Evolutionary conservation across 2,888 invertebrate genomes (phyloP).

Genomic region (Ormyrus pomaceus): DNA sequence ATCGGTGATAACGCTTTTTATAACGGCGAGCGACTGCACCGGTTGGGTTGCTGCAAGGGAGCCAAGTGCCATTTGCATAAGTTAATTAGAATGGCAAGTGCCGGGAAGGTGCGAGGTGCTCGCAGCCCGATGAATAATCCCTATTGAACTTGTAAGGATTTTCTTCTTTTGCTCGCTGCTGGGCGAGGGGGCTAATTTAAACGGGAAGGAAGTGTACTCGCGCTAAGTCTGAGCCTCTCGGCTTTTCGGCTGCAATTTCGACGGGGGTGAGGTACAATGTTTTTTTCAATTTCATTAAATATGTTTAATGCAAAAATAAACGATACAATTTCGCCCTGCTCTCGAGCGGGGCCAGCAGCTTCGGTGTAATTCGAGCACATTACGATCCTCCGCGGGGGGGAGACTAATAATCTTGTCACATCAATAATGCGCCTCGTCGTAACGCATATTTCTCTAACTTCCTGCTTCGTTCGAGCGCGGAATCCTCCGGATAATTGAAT

Average conservation of each 20-base stretch:
- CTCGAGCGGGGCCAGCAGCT: background rate
- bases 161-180: background rate
- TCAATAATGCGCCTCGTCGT: slow-evolving; percentile 38
- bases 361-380: slow-evolving; percentile 6
- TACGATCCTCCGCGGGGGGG: background rate
- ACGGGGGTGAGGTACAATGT: too few species aligned
- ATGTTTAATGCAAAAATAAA: background rate
- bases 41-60: too few species aligned
- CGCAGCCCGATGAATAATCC: slow-evolving; percentile 12
- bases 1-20: too few species aligned
- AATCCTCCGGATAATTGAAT: slow-evolving; percentile 52
- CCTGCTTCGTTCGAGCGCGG: background rate
- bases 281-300: too few species aligned
- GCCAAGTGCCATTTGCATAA: slow-evolving; percentile 26
- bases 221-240: too few species aligned
- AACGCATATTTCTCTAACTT: slow-evolving; percentile 36
- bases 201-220: too few species aligned
- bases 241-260: too few species aligned
- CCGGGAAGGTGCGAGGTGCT: background rate
- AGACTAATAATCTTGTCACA: slow-evolving; percentile 53
- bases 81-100: slow-evolving; percentile 31
- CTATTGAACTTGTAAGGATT: slow-evolving; percentile 40
- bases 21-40: too few species aligned
- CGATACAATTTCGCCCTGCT: background rate
- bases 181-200: too few species aligned